Evolutionary conservation across 2,797 vertebrate genomes (phyloP).

Genomic region (Muraenolepis orangiensis): DNA sequence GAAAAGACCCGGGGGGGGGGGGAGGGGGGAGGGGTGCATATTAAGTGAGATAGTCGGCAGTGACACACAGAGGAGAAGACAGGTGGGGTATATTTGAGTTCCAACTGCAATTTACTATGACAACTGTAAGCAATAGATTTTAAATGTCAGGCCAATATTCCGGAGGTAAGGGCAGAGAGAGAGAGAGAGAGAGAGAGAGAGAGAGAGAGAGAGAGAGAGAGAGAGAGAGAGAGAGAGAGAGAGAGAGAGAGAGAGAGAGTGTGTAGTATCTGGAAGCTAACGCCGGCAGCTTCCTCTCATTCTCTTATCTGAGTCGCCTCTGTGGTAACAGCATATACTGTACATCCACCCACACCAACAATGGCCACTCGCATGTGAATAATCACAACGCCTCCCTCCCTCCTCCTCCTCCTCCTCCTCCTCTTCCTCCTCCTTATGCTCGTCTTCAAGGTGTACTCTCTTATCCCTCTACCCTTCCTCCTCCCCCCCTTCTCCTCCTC

Average conservation of each 20-base stretch:
- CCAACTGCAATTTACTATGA: background rate
- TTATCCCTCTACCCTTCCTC: too few species aligned
- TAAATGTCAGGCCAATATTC: slow-evolving; percentile 50
- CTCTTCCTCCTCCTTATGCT: too few species aligned
- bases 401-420: slow-evolving; percentile 16
- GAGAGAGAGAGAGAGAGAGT: too few species aligned
- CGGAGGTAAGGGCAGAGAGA: background rate
- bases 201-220: too few species aligned
- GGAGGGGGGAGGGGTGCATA: background rate
- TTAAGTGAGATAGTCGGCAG: background rate
- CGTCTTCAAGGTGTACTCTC: too few species aligned
- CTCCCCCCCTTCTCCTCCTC: too few species aligned
- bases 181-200: too few species aligned
- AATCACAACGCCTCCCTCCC: slow-evolving; percentile 17
- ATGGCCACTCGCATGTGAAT: slow-evolving; percentile 24
- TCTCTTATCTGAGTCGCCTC: slow-evolving; percentile 28
- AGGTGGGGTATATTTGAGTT: background rate
- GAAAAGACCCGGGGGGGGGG: too few species aligned
- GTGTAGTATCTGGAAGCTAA: slow-evolving; percentile 35
- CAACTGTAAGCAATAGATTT: slow-evolving; percentile 45
- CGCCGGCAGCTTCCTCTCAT: slow-evolving; percentile 10
- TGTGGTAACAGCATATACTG: slow-evolving; percentile 24
- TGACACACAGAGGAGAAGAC: background rate
- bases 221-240: too few species aligned
- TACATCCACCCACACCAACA: background rate